Conservation (phyloP, 2,113 vertebrate species). For the Guaruba guarouba region DNA sequence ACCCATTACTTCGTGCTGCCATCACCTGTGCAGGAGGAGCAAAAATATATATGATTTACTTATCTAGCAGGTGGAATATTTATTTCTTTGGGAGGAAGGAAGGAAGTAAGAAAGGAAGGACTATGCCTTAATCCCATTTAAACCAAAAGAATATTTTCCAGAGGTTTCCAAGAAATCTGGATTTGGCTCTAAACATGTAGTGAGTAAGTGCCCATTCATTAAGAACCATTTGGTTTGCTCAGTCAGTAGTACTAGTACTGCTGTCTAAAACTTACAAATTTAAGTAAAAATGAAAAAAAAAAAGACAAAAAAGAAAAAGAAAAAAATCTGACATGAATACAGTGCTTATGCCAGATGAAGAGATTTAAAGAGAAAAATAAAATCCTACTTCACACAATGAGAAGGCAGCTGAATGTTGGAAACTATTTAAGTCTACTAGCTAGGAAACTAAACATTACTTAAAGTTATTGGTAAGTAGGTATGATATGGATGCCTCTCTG, state of each 20-base stretch:
- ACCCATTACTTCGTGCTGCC: background rate
- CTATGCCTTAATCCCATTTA: background rate
- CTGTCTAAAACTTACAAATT: background rate
- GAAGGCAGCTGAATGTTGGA: constrained; percentile 22
- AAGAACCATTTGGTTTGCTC: background rate
- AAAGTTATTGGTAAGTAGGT: constrained; percentile 34
- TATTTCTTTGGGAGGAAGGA: background rate
- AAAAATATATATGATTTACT: background rate
- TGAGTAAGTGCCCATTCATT: background rate
- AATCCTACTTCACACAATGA: background rate
- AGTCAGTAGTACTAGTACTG: background rate
- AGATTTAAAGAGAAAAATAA: background rate
- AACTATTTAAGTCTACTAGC: constrained; percentile 24
- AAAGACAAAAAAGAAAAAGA: fast-evolving
- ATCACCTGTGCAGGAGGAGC: background rate
- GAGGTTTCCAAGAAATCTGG: background rate
- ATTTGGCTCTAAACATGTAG: background rate
- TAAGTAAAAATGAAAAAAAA: background rate
- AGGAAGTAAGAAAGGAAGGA: background rate
- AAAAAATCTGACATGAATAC: background rate
- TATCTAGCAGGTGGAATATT: background rate
- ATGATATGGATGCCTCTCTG: background rate
- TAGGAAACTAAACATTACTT: constrained; percentile 19
- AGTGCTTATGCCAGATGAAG: background rate
- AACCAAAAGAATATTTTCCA: background rate